These are phyloP conservation scores for Pandemis corylana DNA, from an alignment of 2,888 invertebrate species.

Conservation along the genomic window DNA sequence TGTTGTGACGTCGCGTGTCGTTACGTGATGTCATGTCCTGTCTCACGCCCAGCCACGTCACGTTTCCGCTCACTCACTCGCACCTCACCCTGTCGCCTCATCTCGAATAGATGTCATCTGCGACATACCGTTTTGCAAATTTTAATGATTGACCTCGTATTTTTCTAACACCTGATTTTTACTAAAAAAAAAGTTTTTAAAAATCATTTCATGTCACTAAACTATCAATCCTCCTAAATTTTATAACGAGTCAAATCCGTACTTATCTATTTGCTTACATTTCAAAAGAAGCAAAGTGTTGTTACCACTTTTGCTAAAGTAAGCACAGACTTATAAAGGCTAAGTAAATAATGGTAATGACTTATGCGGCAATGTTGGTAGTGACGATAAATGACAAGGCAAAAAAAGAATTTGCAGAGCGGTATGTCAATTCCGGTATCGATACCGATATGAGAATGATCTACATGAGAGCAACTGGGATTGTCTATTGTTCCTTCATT, in stretches of 20 bases:
- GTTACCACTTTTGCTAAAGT: no score
- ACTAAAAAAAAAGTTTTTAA: neutral
- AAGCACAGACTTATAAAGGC: no score
- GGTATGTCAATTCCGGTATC: conserved; percentile 5
- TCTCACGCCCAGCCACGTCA: conserved; percentile 77
- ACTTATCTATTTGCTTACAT: no score
- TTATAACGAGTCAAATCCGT: no score
- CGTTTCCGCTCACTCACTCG: conserved; percentile 83
- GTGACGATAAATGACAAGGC: no score
- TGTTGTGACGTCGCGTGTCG: conserved; percentile 8
- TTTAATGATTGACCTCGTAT: neutral
- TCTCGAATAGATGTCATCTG: conserved; percentile 66
- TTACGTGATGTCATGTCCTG: conserved; percentile 56
- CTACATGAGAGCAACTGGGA: conserved; percentile 2
- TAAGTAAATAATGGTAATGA: no score
- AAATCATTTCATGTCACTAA: no score
- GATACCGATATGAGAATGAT: conserved; percentile 19
- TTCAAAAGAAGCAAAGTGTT: no score
- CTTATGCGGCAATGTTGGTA: no score
- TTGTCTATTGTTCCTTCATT: neutral
- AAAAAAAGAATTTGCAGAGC: conserved; percentile 13
- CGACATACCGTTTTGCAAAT: conserved; percentile 52
- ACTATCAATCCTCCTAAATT: no score
- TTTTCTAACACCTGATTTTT: neutral
- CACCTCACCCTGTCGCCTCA: conserved; percentile 82